These are phyloP conservation scores for Caenorhabditis sp. DNA, from an alignment of 2,888 invertebrate species.

Conservation along the genomic window DNA sequence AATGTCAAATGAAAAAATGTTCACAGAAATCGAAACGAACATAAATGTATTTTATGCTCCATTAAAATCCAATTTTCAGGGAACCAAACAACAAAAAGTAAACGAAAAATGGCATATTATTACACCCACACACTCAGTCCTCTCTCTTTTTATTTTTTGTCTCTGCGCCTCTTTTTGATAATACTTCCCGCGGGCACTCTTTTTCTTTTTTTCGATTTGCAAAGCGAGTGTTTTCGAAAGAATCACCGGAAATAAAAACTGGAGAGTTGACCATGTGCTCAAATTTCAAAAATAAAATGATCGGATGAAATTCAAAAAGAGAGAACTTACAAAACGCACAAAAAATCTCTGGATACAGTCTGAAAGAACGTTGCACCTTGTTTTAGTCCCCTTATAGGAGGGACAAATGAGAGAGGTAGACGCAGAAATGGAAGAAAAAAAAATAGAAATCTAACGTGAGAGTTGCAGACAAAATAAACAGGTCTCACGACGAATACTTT, in stretches of 20 bases:
- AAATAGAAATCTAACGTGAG: no score
- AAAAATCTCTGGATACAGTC: no score
- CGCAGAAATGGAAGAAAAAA: no score
- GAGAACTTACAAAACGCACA: neutral
- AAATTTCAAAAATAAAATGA: neutral
- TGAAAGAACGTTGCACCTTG: no score
- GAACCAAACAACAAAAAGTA: neutral
- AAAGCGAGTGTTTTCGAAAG: neutral
- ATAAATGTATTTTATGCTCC: neutral
- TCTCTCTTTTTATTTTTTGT: neutral
- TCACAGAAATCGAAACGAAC: no score
- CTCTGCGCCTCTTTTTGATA: neutral
- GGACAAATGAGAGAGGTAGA: no score
- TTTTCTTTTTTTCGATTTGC: neutral
- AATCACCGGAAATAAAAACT: neutral
- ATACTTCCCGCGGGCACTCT: neutral
- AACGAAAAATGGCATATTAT: constrained; percentile 30
- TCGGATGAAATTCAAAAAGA: neutral
- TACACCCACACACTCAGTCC: constrained; percentile 26
- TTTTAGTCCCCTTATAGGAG: no score
- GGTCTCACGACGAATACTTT: no score
- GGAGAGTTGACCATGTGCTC: neutral
- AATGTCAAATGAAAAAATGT: neutral
- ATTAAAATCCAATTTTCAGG: neutral
- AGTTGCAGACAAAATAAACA: no score